Evolutionary conservation across 2,888 invertebrate genomes (phyloP).

Genomic region (Pogonocherus hispidulus): DNA sequence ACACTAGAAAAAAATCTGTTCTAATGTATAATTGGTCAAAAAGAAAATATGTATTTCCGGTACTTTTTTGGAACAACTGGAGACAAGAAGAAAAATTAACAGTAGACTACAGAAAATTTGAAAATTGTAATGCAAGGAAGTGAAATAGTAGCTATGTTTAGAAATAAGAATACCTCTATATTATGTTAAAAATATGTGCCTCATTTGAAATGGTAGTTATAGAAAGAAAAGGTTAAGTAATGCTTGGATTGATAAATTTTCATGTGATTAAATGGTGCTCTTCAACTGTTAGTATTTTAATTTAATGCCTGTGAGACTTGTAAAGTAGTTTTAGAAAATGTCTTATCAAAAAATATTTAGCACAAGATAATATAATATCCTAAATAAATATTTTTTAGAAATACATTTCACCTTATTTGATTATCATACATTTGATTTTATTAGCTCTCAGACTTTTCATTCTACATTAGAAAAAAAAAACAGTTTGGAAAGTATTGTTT

Average conservation of each 20-base stretch:
- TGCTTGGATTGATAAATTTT: neutral
- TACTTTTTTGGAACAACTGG: slow-evolving; percentile 30
- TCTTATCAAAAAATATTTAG: too few species aligned
- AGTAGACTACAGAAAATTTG: slow-evolving; percentile 30
- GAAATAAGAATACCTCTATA: slow-evolving; percentile 10
- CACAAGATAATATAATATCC: too few species aligned
- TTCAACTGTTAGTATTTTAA: neutral
- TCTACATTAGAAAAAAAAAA: too few species aligned
- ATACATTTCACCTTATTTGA: too few species aligned
- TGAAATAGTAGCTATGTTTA: slow-evolving; percentile 18
- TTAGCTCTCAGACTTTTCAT: too few species aligned
- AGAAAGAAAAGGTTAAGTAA: neutral
- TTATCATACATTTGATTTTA: too few species aligned
- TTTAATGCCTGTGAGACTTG: too few species aligned
- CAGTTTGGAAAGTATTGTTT: too few species aligned
- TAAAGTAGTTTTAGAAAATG: too few species aligned
- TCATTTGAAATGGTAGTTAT: slow-evolving; percentile 8
- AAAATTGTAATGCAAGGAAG: slow-evolving; percentile 18
- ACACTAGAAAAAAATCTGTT: slow-evolving; percentile 25
- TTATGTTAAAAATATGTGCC: slow-evolving; percentile 6
- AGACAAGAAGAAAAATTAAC: slow-evolving; percentile 27
- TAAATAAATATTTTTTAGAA: too few species aligned
- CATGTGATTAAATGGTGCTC: neutral
- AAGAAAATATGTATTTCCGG: slow-evolving; percentile 25
- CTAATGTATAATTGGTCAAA: slow-evolving; percentile 26